Conservation (phyloP, 2,797 vertebrate genomes). For the Trachurus trachurus region DNA sequence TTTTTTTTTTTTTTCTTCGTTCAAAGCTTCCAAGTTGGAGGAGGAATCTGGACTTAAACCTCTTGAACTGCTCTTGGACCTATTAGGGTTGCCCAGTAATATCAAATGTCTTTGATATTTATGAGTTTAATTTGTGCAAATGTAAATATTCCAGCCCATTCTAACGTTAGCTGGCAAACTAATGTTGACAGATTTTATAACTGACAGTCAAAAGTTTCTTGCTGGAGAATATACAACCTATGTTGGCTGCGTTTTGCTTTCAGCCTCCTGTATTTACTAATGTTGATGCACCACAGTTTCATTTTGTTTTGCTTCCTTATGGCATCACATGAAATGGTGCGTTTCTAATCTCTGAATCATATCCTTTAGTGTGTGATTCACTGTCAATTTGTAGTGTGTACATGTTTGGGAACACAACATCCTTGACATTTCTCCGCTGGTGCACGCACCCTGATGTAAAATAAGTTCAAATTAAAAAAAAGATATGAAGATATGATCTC, state of each 20-base stretch:
- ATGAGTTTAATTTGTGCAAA: background rate
- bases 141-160: background rate
- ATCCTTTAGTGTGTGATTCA: background rate
- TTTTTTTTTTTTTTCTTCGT: background rate
- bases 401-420: background rate
- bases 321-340: background rate
- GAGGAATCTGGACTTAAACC: background rate
- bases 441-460: too few relatives aligned
- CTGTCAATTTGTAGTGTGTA: background rate
- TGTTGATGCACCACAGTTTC: too few relatives aligned
- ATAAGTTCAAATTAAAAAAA: background rate
- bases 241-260: too few relatives aligned
- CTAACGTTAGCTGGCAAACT: background rate
- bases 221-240: too few relatives aligned
- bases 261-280: too few relatives aligned
- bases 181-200: background rate
- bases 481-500: background rate
- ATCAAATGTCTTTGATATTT: background rate
- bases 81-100: background rate
- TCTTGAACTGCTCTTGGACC: background rate
- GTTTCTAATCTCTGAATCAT: background rate
- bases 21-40: background rate
- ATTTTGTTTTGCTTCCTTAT: too few relatives aligned
- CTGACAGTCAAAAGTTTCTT: background rate
- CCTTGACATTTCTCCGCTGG: background rate